Conservation (phyloP, 1,140 invertebrate species). For the Bombus terrestris region DNA sequence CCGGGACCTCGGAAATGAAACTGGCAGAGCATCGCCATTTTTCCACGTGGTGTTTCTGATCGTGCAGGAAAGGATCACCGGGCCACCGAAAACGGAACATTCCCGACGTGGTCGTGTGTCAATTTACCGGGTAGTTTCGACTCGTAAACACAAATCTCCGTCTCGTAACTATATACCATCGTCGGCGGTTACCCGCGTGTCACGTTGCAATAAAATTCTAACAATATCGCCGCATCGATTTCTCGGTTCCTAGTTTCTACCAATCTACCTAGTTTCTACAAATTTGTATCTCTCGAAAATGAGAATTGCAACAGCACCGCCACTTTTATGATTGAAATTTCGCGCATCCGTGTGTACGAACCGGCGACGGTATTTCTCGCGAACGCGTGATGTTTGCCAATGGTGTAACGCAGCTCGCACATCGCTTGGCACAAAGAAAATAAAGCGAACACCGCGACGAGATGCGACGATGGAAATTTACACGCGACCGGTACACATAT, state of each 20-base stretch:
- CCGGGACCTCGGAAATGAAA: conserved; percentile 38
- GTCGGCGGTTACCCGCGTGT: conserved; percentile 57
- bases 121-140: conserved; percentile 61
- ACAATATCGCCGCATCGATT: conserved; percentile 60
- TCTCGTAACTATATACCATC: conserved; percentile 51
- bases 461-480: conserved; percentile 44
- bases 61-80: conserved; percentile 33
- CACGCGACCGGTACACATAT: conserved; percentile 41
- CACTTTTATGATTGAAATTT: conserved; percentile 61
- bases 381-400: not conserved
- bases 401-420: not conserved
- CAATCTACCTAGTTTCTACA: not conserved
- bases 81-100: conserved; percentile 41
- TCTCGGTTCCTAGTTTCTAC: conserved; percentile 1
- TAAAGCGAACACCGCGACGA: not conserved
- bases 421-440: conserved; percentile 19
- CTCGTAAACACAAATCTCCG: conserved; percentile 61
- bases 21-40: conserved; percentile 18
- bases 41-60: conserved; percentile 32
- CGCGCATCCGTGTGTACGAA: conserved; percentile 28
- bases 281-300: conserved; percentile 40
- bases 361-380: not conserved
- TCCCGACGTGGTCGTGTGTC: conserved; percentile 52
- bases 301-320: conserved; percentile 35
- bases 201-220: conserved; percentile 65